Base-by-base conservation (phyloP, 2,113 vertebrate species). In the Tamias sibiricus region DNA sequence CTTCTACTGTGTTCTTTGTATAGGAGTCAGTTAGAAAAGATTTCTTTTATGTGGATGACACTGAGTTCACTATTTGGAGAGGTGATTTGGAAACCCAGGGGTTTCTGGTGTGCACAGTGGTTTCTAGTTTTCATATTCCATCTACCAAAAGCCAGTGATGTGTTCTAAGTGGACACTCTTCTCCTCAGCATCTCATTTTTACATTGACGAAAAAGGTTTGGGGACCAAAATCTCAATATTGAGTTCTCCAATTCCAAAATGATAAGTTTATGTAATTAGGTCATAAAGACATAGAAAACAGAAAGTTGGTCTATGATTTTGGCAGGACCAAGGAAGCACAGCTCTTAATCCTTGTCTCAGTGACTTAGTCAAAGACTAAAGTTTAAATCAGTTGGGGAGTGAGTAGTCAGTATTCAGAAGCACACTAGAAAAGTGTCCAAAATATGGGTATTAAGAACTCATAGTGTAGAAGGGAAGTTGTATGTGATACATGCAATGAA, bases 171-270 rank as follows among this genome's bases (percentile, higher is more conserved):
- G 3, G 11, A 62, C 30, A 66, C 11, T 54, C 22, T n/a, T 19
- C 17, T 16, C 10, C 10, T 42, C 35, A 30, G 22, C 49, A 6
- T 28, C 59, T 86, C 74, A 64, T 7, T 40, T 49, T 44, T 37
- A 30, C 17, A 59, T 16, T n/a, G 37, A 90, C 77, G 66, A 76
- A 94, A 89, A 83, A 91, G 22, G 30, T 6, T n/a, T 69, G 57
- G 30, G 35, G 37, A 35, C 49, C 72, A 52, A 47, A 86, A 77
- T 90, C 49, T 86, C n/a, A n/a, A n/a, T 85, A 4, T 17, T 42
- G 69, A 77, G n/a, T 17, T 62, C 74, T 95, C 82, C 10, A 82
- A 44, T 92, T 87, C 54, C 72, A 85, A 95, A 91, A 87, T 32
- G 20, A n/a, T 59, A 89, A 64, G 37, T 49, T 90, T 81, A 68